Evolutionary conservation across 2,888 invertebrate species (phyloP), one percentile per base, ranked within the genome.

Genomic region (Pammene fasciana): DNA sequence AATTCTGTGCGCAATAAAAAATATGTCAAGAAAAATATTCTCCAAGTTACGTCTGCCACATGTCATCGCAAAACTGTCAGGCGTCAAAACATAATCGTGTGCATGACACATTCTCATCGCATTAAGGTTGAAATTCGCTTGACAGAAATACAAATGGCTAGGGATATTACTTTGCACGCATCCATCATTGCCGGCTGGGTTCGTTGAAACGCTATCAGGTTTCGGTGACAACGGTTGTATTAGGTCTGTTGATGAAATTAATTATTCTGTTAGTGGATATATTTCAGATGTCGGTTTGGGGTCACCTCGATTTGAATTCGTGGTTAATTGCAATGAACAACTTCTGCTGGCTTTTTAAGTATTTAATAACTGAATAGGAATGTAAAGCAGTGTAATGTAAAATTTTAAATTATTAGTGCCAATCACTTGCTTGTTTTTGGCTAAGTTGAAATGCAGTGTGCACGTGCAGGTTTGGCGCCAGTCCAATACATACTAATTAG

Each of bases 181-280:
- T 70, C 70, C 65, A 70, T 70, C 70, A 70, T 65, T 14, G 13
- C 57, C n/a, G n/a, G n/a, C n/a, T n/a, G 48, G 48, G 16, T 55
- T 54, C 57, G 61, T 56, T 62, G 67, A 62, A 68, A 68, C 56
- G 55, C 54, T 54, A 48, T 61, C 45, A 16, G 52, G 67, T 52
- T 67, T 67, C 48, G 36, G 48, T 61, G 38, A 61, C 61, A 50
- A 61, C 38, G 38, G 61, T 46, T 59, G 45, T 45, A 59, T 16
- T 60, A 60, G 14, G 34, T 36, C 14, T 60, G 46, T 14, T 36
- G 34, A 48, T 60, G n/a, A 59, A 45, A 46, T 61, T 38, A 61
- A 50, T 61, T 38, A 61, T 50, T 36, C 48, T 38, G 38, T 61
- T 61, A 34, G 59, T 34, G 16, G 46, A 36, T 48, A 26, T 26